phyloP scores from a whole-genome alignment of 1,140 invertebrate species.

The Euschistus heros region DNA sequence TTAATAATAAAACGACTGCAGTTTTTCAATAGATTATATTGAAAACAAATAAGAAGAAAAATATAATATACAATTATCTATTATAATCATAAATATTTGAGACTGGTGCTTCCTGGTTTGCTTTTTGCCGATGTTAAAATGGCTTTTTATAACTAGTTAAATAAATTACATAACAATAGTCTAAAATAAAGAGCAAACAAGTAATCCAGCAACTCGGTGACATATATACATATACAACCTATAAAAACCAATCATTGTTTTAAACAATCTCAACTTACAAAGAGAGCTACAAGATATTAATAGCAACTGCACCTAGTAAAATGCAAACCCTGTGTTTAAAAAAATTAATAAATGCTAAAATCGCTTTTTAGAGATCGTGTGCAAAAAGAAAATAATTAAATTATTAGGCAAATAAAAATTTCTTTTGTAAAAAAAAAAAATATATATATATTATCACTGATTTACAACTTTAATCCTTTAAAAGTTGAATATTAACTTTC shows the following conservation, averaged over 20 bases:
- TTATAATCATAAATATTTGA: slow-evolving; percentile 4
- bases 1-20: background rate
- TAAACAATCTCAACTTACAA: no score
- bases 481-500: background rate
- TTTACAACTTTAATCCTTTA: background rate
- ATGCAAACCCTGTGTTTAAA: no score
- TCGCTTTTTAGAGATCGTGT: slow-evolving; percentile 1
- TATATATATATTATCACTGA: background rate
- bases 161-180: no score
- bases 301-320: no score
- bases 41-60: slow-evolving; percentile 9
- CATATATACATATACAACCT: no score
- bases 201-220: no score
- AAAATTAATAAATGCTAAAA: slow-evolving; percentile 2
- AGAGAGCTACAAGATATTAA: no score
- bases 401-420: no score
- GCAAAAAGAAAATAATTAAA: background rate
- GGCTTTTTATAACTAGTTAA: no score
- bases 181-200: no score
- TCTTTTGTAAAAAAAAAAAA: background rate
- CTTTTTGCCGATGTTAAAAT: background rate
- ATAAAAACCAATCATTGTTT: no score
- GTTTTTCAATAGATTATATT: slow-evolving; percentile 9
- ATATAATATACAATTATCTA: background rate
- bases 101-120: background rate